Evolutionary conservation across 1,140 invertebrate species (phyloP), one percentile per base, ranked within the genome.

Genomic region (Philopotamus ludificatus): DNA sequence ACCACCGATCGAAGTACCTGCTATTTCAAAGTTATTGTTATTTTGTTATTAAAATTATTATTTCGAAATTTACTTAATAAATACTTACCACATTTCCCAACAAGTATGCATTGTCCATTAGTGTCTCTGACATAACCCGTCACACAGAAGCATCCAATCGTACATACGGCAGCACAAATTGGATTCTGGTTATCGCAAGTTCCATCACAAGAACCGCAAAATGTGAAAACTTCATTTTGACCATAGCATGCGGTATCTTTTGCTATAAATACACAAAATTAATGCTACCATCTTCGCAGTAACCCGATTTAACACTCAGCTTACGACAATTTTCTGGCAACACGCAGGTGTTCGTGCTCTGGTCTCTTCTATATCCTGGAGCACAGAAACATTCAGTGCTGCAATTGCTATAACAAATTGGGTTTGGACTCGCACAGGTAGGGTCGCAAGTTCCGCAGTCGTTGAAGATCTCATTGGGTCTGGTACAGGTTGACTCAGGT

Each of bases 21-120:
- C n/a, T n/a, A n/a, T n/a, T n/a, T n/a, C n/a, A n/a, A n/a, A n/a
- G n/a, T n/a, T n/a, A n/a, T n/a, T n/a, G n/a, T n/a, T n/a, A n/a
- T n/a, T n/a, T n/a, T n/a, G n/a, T n/a, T n/a, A n/a, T 8, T 8
- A 39, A 39, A n/a, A 39, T n/a, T 7, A 39, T 7, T 39, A 8
- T 39, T 39, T n/a, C n/a, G 7, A 7, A 39, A 8, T 39, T 8
- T 39, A 39, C n/a, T 39, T 39, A 51, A 51, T 8, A 20, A 22
- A 4, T 22, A 41, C 53, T 57, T 41, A 57, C 53, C 28, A 18
- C 66, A 67, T 9, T 63, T 25, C 21, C 50, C 28, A 15, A 51
- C 51, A 23, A 18, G 41, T 41, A 67, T 63, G 20, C 66, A 67
- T 2, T 7, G 10, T 21, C 66, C 66, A 23, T 60, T 18, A 53